Evolutionary conservation across 2,797 vertebrate species (phyloP).

Genomic region (Rhodeus uyekii): DNA sequence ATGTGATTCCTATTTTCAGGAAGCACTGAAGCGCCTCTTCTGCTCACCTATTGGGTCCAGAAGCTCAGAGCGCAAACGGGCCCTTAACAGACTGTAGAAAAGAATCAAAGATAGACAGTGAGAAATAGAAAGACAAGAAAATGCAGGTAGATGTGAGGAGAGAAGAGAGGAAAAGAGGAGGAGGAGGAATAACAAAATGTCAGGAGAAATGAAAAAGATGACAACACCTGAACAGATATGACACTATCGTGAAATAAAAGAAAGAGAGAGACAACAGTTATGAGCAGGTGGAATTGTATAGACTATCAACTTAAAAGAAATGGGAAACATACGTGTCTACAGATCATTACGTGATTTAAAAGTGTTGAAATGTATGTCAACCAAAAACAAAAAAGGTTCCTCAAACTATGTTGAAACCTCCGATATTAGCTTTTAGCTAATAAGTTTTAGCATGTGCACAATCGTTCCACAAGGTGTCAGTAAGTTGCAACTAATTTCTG

Average conservation of each 20-base stretch:
- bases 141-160: conserved; percentile 42
- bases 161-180: conserved; percentile 58
- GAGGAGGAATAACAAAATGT: conserved; percentile 55
- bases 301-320: not conserved
- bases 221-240: not conserved
- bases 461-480: conserved; percentile 19
- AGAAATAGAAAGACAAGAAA: conserved; percentile 65
- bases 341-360: not conserved
- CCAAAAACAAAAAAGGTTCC: not conserved
- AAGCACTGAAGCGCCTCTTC: conserved; percentile 88
- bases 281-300: not conserved
- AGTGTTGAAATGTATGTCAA: not conserved
- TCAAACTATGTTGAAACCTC: not conserved
- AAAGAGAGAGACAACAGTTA: not conserved
- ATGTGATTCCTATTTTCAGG: conserved; percentile 85
- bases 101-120: conserved; percentile 60
- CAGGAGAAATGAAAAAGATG: not conserved
- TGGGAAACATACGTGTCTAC: not conserved
- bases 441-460: not conserved
- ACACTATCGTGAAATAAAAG: not conserved
- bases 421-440: too few relatives aligned
- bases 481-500: not conserved
- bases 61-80: conserved; percentile 89
- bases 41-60: conserved; percentile 81
- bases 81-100: conserved; percentile 91